phyloP scores from a whole-genome alignment of 2,113 vertebrate species.

The Xiphophorus maculatus region DNA sequence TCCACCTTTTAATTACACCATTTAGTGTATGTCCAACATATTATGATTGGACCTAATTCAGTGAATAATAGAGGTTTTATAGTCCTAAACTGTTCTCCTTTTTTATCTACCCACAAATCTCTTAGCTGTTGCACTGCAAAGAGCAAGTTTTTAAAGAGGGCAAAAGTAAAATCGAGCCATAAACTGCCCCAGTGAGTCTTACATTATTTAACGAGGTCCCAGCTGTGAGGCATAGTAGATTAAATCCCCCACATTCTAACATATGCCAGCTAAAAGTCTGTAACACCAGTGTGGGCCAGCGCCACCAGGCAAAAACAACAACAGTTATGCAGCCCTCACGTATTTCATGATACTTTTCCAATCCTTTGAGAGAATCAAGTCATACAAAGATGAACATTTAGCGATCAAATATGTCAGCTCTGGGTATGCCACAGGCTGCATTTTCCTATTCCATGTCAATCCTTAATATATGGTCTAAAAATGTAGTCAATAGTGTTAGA shows the following conservation, averaged over 20 bases:
- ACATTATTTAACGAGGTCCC: slow-evolving; percentile 78
- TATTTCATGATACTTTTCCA: slow-evolving; percentile 49
- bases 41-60: slow-evolving; percentile 24
- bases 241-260: slow-evolving; percentile 76
- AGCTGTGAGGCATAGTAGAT: slow-evolving; percentile 76
- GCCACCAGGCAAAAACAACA: slow-evolving; percentile 72
- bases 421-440: slow-evolving; percentile 63
- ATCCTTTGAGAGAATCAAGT: slow-evolving; percentile 63
- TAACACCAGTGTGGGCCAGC: slow-evolving; percentile 59
- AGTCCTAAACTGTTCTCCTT: slow-evolving; percentile 27
- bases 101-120: slow-evolving; percentile 57
- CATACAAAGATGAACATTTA: slow-evolving; percentile 68
- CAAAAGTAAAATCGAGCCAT: slow-evolving; percentile 69
- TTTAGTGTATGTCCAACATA: slow-evolving; percentile 26
- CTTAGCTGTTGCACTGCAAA: slow-evolving; percentile 52
- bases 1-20: slow-evolving; percentile 20
- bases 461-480: slow-evolving; percentile 61
- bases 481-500: slow-evolving; percentile 59
- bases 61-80: slow-evolving; percentile 38
- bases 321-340: slow-evolving; percentile 47
- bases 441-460: slow-evolving; percentile 56
- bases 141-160: slow-evolving; percentile 71
- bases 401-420: slow-evolving; percentile 62
- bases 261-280: slow-evolving; percentile 72
- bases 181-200: slow-evolving; percentile 71